phyloP scores from a whole-genome alignment of 2,888 invertebrate genomes.

The Drosophila mimetica region DNA sequence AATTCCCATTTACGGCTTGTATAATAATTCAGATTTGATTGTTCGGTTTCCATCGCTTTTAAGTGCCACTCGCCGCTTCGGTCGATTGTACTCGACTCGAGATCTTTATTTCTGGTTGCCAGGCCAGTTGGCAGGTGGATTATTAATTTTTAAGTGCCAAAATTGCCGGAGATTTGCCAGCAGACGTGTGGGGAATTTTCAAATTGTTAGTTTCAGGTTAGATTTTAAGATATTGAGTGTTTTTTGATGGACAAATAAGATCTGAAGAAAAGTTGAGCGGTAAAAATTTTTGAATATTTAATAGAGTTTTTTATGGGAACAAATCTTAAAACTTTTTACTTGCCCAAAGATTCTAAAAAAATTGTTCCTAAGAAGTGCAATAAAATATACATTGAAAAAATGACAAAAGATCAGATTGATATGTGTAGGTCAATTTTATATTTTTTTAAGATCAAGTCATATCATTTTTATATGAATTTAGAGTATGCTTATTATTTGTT shows the following conservation, averaged over 20 bases:
- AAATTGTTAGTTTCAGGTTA: not conserved
- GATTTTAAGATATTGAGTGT: not conserved
- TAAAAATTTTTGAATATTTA: no score
- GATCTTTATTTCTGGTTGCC: constrained; percentile 6
- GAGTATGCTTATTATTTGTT: no score
- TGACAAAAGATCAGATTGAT: no score
- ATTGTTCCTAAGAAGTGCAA: no score
- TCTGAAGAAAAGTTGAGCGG: not conserved
- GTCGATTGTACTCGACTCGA: constrained; percentile 14
- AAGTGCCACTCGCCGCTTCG: constrained; percentile 17
- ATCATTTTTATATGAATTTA: no score
- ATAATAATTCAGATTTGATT: constrained; percentile 22
- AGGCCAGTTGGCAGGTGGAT: constrained; percentile 2
- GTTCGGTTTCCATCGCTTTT: constrained; percentile 31
- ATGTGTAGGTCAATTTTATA: no score
- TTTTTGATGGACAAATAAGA: not conserved
- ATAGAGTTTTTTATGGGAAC: no score
- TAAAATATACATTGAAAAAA: no score
- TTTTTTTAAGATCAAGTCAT: no score
- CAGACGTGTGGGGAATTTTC: not conserved
- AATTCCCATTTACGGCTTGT: constrained; percentile 39
- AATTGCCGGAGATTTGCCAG: not conserved
- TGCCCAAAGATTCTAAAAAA: no score
- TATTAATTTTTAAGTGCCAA: constrained; percentile 10
- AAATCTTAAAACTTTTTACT: no score